Base-by-base conservation (phyloP, 1,140 invertebrate genomes). In the Platyscapa corneri region DNA sequence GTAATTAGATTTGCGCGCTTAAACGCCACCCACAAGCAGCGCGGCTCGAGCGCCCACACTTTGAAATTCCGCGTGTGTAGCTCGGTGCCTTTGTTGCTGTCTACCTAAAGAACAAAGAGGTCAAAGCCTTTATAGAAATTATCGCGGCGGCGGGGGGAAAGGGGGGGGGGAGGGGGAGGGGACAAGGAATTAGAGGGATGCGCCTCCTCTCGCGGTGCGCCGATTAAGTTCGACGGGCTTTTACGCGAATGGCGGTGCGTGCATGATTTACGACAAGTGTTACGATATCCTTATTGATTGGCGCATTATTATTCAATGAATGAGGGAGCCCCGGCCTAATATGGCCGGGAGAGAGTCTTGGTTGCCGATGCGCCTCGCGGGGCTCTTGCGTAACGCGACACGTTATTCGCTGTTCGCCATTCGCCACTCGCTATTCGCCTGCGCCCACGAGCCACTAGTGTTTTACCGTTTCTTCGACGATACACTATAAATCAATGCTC, bases 1-100 rank as follows among this genome's bases (percentile, higher is more conserved):
- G 83, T 84, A 84, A 84, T 84, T 84, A 84, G 75, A 84, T 84
- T 79, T 79, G 83, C 76, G n/a, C 64, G 75, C 82, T 67, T 49
- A 37, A 72, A 72, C 60, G 39, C 74, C 83, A 64, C 75, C 75
- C 83, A 64, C 76, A 53, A 60, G 23, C 10, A 27, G 3, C 27
- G 56, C 56, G 56, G 56, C 70, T 27, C 30, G 72, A 34, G 5
- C 82, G 39, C 82, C 56, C 70, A 84, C 82, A 67, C 82, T 84
- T 49, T 42, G 39, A 67, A 76, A 83, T 76, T 76, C 72, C 74
- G 39, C 72, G 56, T 34, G 67, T 82, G 72, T 83, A 70, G 70
- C 27, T 56, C 53, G 34, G 3, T 18, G 30, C 14, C 46, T 53
- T 34, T 53, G 53, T 77, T n/a, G 77, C 42, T 53, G 79, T 39